Base-by-base conservation (phyloP, 2,797 vertebrate species). In the Labroides dimidiatus region DNA sequence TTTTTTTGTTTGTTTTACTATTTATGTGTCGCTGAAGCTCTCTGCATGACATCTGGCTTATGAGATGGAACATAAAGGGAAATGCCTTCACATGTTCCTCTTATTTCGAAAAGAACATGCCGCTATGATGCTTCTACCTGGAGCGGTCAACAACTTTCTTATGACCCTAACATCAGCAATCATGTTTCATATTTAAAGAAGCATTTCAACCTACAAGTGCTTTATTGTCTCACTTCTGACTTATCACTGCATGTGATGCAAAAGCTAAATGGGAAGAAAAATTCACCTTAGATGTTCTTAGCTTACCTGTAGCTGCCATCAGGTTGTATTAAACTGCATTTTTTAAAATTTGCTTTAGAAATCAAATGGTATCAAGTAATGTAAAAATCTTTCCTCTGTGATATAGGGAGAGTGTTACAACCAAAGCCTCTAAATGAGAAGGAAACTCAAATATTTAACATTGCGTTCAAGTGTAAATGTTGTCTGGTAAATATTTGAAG, bases 401-500 rank as follows among this genome's bases (percentile, higher is more conserved):
- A 16, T 11, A 41, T 27, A 13, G 21, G 15, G 64, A 23, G 36
- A 4, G 50, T 54, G 47, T 44, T n/a, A 15, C 14, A 67, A 20
- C 12, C 4, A 43, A 70, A 57, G 24, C 30, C 3, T 58, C 23
- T 11, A 61, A 68, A 65, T 33, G 30, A 41, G 17, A 17, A 55
- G 68, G 58, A 77, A 84, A 82, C 37, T 39, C 41, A 78, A 72
- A 79, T 53, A 81, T 84, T 82, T 84, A 41, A 78, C 77, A 77
- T 62, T 53, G 65, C 54, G 88, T 86, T 87, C 61, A 64, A 75
- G 37, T 71, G 81, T 75, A 89, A 93, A 93, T 91, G 87, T 87
- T 78, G 82, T 91, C 85, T 92, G 90, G 90, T 91, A 94, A 94
- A 94, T 93, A 94, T 94, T 94, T 94, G 89, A 64, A 70, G 64